phyloP scores from a whole-genome alignment of 2,113 vertebrate genomes.

The Columbina picui region DNA sequence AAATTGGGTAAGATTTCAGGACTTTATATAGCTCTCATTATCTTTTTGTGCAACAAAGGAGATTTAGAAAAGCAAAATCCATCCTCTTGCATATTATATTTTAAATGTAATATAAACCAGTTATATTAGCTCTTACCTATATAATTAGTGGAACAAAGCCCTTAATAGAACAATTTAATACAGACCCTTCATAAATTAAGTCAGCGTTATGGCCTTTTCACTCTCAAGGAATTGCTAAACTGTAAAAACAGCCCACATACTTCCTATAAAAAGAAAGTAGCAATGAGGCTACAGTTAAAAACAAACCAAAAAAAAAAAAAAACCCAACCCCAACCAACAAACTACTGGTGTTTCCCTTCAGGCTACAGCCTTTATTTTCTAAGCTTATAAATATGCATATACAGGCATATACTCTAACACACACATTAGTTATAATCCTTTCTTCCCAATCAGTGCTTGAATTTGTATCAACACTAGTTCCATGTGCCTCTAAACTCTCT shows the following conservation, averaged over 20 bases:
- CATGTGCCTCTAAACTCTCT: background rate
- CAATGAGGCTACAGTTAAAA: background rate
- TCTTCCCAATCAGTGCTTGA: background rate
- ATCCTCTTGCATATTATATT: background rate
- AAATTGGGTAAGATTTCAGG: constrained; percentile 55
- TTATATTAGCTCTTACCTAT: constrained; percentile 25
- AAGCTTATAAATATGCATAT: background rate
- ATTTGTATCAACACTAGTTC: background rate
- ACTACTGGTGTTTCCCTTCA: background rate
- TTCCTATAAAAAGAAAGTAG: background rate
- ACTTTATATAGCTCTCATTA: constrained; percentile 60
- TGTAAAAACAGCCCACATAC: background rate
- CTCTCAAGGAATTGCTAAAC: background rate
- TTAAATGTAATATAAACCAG: constrained; percentile 54
- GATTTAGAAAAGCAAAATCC: constrained; percentile 27
- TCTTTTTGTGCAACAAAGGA: constrained; percentile 39
- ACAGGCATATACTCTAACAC: background rate
- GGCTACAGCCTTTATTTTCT: background rate
- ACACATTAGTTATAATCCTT: background rate
- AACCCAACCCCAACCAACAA: no score
- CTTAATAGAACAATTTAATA: background rate
- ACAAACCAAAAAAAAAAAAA: background rate
- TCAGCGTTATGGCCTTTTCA: background rate
- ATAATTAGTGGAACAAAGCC: constrained; percentile 29
- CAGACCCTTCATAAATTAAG: background rate